Evolutionary conservation across 2,888 invertebrate species (phyloP).

Genomic region (Cylloceria caligata): DNA sequence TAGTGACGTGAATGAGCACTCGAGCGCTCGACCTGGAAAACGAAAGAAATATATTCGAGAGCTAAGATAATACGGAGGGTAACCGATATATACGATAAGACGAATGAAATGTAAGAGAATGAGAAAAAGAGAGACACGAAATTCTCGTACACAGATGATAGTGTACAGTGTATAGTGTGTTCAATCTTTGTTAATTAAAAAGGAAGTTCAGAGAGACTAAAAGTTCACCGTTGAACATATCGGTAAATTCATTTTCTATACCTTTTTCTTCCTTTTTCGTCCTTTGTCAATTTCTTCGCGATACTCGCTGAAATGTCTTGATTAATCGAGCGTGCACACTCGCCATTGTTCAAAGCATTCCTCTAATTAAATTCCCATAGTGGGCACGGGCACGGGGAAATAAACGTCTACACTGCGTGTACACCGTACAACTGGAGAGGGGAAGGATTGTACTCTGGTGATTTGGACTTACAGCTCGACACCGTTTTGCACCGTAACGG

Average conservation of each 20-base stretch:
- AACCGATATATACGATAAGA: not conserved
- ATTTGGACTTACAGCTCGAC: constrained; percentile 17
- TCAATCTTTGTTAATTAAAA: not conserved
- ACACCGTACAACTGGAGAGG: constrained; percentile 4
- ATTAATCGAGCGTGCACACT: constrained; percentile 40
- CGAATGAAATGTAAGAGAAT: not conserved
- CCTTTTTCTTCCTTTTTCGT: constrained; percentile 4
- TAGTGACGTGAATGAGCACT: constrained; percentile 16
- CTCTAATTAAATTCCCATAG: constrained; percentile 78
- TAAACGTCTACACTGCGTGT: constrained; percentile 44
- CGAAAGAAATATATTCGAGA: constrained; percentile 1
- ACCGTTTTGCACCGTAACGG: constrained; percentile 17
- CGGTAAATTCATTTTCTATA: not conserved
- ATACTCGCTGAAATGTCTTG: constrained; percentile 14
- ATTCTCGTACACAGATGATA: not conserved
- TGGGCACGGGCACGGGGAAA: constrained; percentile 28
- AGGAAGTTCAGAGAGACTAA: not conserved
- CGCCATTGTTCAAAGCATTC: constrained; percentile 69
- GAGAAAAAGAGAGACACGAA: not conserved
- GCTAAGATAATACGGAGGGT: not conserved
- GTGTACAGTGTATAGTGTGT: not conserved
- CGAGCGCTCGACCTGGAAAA: constrained; percentile 15
- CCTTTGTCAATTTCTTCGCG: constrained; percentile 10
- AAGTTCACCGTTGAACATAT: not conserved
- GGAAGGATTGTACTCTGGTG: constrained; percentile 6